Conservation (phyloP, 2,113 vertebrate genomes). For the Lucifuga dentata region DNA sequence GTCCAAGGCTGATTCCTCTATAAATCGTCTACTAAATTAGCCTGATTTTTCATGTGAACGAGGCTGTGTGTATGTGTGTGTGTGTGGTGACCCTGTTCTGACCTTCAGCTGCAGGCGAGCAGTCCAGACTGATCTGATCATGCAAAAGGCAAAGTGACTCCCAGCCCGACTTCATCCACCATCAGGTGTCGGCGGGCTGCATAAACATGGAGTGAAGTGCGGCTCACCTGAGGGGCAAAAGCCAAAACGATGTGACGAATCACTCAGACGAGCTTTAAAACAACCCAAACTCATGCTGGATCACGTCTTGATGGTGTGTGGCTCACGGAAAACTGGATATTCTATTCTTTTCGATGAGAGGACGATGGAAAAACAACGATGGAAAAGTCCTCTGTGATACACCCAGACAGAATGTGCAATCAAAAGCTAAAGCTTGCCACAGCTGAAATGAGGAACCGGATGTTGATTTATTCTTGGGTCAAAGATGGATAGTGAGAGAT, state of each 20-base stretch:
- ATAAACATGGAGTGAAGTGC: conserved; percentile 61
- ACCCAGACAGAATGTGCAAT: no score
- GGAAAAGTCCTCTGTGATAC: no score
- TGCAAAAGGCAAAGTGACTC: conserved; percentile 44
- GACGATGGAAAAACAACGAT: no score
- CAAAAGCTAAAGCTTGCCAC: no score
- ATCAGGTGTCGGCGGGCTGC: conserved; percentile 73
- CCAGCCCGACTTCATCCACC: conserved; percentile 44
- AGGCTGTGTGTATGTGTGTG: background rate
- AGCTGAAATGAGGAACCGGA: no score
- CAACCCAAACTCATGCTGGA: no score
- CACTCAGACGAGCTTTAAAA: conserved; percentile 44
- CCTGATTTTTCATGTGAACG: conserved; percentile 33
- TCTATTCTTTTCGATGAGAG: no score
- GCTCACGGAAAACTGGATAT: no score
- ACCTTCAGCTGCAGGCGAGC: conserved; percentile 71
- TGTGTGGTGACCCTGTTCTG: conserved; percentile 25
- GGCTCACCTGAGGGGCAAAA: conserved; percentile 57
- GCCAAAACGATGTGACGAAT: conserved; percentile 43
- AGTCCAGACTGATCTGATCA: conserved; percentile 55
- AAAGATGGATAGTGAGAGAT: no score
- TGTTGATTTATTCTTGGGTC: no score
- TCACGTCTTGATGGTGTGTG: no score
- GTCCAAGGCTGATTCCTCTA: conserved; percentile 32
- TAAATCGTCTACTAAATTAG: conserved; percentile 55